Percentiles rank a stretch among this genome's conserved stretches.
Conservation (phyloP, 2,888 invertebrate genomes). For the Hypomecis punctinalis region DNA sequence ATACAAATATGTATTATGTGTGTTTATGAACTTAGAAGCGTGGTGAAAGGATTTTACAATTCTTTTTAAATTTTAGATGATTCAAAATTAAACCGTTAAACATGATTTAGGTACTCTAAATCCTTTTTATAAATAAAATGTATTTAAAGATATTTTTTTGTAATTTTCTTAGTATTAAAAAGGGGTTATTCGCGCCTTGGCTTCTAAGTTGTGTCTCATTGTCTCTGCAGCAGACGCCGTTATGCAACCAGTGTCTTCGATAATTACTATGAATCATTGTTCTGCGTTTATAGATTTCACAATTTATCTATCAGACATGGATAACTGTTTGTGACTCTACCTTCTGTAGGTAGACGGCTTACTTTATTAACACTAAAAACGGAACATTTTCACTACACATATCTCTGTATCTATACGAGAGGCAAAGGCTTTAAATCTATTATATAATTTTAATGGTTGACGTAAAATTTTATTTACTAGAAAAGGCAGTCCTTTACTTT, state of each 20-base stretch:
- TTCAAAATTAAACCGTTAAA: too few relatives aligned
- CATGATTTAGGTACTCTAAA: too few relatives aligned
- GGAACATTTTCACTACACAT: neutral
- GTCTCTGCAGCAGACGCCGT: conserved; percentile 49
- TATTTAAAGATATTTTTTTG: too few relatives aligned
- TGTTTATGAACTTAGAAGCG: too few relatives aligned
- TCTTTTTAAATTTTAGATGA: too few relatives aligned
- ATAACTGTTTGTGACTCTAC: conserved; percentile 18
- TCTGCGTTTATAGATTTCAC: conserved; percentile 36
- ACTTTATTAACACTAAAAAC: neutral
- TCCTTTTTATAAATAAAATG: too few relatives aligned
- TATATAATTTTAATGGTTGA: neutral
- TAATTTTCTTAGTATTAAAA: neutral
- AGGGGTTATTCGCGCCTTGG: conserved; percentile 12
- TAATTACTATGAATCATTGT: conserved; percentile 67
- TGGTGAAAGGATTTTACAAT: too few relatives aligned
- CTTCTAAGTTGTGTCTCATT: conserved; percentile 32
- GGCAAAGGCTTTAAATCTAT: too few relatives aligned
- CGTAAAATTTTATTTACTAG: too few relatives aligned
- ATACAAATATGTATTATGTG: too few relatives aligned
- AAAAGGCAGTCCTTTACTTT: neutral
- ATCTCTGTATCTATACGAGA: too few relatives aligned
- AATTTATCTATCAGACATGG: conserved; percentile 34
- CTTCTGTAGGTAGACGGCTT: neutral
- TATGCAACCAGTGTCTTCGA: conserved; percentile 64